A percentile compares a stretch with the other conserved stretches of the same genome.
phyloP scores from a whole-genome alignment of 2,797 vertebrate genomes.

The Sebastes vulpes region DNA sequence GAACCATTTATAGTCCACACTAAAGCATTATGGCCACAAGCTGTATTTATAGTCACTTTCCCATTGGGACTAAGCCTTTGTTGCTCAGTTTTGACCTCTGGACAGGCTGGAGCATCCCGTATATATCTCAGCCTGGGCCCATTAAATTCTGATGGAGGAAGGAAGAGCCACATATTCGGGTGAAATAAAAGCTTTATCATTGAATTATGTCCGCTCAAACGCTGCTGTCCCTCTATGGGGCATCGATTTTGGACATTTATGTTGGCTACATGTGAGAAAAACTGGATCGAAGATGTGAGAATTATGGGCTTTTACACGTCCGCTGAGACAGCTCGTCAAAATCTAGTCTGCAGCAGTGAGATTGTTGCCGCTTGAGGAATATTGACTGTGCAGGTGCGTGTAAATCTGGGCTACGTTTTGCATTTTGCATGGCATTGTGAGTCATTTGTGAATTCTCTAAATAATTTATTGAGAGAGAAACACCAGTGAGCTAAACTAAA shows the following conservation, averaged over 20 bases:
- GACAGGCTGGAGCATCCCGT: slow-evolving; percentile 13
- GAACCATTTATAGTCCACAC: not conserved
- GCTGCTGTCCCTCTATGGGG: not conserved
- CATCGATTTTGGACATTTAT: slow-evolving; percentile 45
- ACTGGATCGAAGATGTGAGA: slow-evolving; percentile 36
- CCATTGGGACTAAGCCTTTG: slow-evolving; percentile 28
- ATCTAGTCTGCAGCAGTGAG: not conserved
- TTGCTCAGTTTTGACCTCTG: slow-evolving; percentile 43
- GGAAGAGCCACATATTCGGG: not conserved
- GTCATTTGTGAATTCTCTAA: slow-evolving; percentile 12
- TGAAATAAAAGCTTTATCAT: slow-evolving; percentile 36
- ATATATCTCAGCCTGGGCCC: slow-evolving; percentile 31
- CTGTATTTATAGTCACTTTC: slow-evolving; percentile 25
- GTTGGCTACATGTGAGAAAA: slow-evolving; percentile 2
- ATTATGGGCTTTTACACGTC: slow-evolving; percentile 17
- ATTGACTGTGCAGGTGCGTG: slow-evolving; percentile 2
- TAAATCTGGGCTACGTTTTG: not conserved
- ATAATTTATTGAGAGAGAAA: slow-evolving; percentile 1
- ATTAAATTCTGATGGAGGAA: slow-evolving; percentile 34
- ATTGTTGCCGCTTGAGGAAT: not conserved
- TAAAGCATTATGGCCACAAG: not conserved
- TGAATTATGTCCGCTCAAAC: slow-evolving; percentile 32
- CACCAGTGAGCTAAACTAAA: not conserved
- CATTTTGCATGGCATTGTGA: slow-evolving; percentile 22
- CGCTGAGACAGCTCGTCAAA: slow-evolving; percentile 1